These are phyloP conservation scores for Eupleurogrammus muticus DNA, from an alignment of 2,797 vertebrate species.

Conservation along the genomic window DNA sequence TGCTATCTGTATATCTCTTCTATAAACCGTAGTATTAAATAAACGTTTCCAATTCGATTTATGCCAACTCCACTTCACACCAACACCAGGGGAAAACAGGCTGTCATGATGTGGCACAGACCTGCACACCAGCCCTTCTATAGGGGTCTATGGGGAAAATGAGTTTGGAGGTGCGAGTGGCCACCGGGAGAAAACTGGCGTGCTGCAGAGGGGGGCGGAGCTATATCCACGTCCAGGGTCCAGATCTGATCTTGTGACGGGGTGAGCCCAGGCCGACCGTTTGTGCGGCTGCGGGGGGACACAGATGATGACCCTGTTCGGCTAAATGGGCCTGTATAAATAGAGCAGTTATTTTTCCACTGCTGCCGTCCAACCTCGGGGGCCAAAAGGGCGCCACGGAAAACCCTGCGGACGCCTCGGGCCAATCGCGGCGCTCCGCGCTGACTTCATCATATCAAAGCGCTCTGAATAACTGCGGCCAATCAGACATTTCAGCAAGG, in stretches of 20 bases:
- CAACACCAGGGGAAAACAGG: background rate
- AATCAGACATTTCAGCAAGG: slow-evolving; percentile 11
- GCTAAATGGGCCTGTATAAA: slow-evolving; percentile 77
- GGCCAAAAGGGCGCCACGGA: slow-evolving; percentile 14
- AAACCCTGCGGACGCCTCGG: slow-evolving; percentile 15
- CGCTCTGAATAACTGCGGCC: slow-evolving; percentile 19
- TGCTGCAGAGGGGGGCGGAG: no score
- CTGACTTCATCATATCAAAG: slow-evolving; percentile 14
- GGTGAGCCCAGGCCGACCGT: slow-evolving; percentile 3
- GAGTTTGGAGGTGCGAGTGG: no score
- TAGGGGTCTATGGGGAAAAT: no score
- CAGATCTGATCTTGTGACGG: slow-evolving; percentile 22
- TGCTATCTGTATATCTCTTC: background rate
- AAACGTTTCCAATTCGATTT: background rate
- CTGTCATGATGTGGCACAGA: no score
- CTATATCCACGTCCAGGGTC: no score
- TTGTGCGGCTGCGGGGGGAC: slow-evolving; percentile 31
- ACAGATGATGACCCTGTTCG: slow-evolving; percentile 64
- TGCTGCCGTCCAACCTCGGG: slow-evolving; percentile 59
- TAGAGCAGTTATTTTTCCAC: slow-evolving; percentile 75
- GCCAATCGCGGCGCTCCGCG: slow-evolving; percentile 39
- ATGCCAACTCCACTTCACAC: background rate
- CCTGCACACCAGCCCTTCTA: no score
- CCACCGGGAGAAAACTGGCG: no score
- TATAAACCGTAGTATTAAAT: background rate